Evolutionary conservation across 2,797 vertebrate genomes (phyloP).

Genomic region (Erethizon dorsatum): DNA sequence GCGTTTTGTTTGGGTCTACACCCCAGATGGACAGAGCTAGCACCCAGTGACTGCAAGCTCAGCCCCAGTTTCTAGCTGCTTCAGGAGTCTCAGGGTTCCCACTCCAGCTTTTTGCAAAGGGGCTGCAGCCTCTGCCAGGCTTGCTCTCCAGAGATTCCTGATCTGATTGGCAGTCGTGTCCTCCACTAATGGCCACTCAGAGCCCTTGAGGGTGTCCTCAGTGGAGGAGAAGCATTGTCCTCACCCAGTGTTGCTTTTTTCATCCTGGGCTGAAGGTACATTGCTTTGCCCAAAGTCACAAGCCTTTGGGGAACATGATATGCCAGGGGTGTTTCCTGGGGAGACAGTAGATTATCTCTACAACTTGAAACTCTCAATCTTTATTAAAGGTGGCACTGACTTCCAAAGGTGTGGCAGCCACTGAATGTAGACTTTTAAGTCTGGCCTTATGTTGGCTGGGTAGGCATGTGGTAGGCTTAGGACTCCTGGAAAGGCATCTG

Average conservation of each 20-base stretch:
- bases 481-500: neutral
- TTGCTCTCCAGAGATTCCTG: neutral
- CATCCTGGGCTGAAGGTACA: neutral
- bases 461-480: neutral
- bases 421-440: neutral
- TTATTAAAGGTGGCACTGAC: neutral
- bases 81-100: neutral
- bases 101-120: neutral
- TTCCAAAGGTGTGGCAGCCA: neutral
- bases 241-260: neutral
- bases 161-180: neutral
- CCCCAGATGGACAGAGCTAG: neutral
- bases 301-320: neutral
- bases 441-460: neutral
- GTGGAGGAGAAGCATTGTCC: neutral
- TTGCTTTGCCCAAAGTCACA: neutral
- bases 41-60: neutral
- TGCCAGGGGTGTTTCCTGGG: neutral
- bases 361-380: neutral
- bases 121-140: neutral
- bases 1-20: neutral
- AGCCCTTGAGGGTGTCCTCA: neutral
- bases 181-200: neutral
- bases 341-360: neutral
- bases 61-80: neutral